Percentiles rank a stretch among this genome's conserved stretches.
Evolutionary conservation across 2,797 vertebrate species (phyloP).

Genomic region (Cryptoprocta ferox): DNA sequence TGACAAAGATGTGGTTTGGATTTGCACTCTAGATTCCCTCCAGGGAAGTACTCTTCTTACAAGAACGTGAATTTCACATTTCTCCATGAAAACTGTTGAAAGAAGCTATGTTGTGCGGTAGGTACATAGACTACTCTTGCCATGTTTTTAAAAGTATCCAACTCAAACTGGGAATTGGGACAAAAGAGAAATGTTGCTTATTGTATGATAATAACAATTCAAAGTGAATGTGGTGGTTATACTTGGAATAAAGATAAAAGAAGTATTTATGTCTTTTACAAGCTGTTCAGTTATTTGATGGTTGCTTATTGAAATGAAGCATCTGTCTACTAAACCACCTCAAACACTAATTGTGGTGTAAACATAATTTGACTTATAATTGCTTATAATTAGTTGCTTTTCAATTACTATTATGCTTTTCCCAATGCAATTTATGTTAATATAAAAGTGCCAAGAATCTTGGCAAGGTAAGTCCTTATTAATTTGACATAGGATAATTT

Average conservation of each 20-base stretch:
- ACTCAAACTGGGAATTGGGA: conserved; percentile 66
- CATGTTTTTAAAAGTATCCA: conserved; percentile 59
- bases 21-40: conserved; percentile 20
- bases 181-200: conserved; percentile 65
- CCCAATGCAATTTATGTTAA: conserved; percentile 75
- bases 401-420: conserved; percentile 78
- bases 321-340: conserved; percentile 73
- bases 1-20: conserved; percentile 27
- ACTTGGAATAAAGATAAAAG: conserved; percentile 79
- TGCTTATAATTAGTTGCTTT: conserved; percentile 83
- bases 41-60: conserved; percentile 42
- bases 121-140: not conserved
- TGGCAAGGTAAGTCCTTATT: conserved; percentile 73
- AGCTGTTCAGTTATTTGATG: conserved; percentile 77
- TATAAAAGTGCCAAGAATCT: conserved; percentile 69
- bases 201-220: conserved; percentile 63
- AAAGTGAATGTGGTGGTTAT: conserved; percentile 64
- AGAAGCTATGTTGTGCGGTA: conserved; percentile 15
- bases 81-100: conserved; percentile 64
- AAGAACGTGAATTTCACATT: conserved; percentile 24
- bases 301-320: conserved; percentile 75
- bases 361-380: conserved; percentile 81
- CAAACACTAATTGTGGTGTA: conserved; percentile 80
- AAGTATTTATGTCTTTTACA: conserved; percentile 77
- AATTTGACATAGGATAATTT: conserved; percentile 67